phyloP scores from a whole-genome alignment of 2,888 invertebrate genomes.

The Ephialtes manifestator region DNA sequence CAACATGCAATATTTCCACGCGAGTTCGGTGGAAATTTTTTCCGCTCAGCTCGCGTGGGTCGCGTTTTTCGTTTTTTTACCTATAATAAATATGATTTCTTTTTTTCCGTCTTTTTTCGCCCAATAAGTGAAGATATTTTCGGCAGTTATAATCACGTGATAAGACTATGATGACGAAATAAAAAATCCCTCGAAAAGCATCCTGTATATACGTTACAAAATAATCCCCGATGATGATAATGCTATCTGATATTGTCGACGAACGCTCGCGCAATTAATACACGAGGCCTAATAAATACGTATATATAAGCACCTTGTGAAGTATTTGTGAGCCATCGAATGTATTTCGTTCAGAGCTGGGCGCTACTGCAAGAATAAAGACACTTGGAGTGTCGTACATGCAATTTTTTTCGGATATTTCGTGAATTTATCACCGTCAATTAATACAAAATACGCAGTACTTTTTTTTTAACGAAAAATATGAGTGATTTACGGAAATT shows the following conservation, averaged over 20 bases:
- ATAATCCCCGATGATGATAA: conserved; percentile 34
- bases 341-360: conserved; percentile 29
- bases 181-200: conserved; percentile 12
- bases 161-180: conserved; percentile 31
- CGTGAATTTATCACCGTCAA: background rate
- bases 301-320: conserved; percentile 41
- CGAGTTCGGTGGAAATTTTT: background rate
- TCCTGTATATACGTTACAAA: conserved; percentile 26
- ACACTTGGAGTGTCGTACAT: background rate
- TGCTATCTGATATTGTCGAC: conserved; percentile 27
- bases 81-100: conserved; percentile 31
- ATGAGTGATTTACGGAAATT: no score
- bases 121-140: background rate
- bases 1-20: conserved; percentile 50
- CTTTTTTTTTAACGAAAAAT: no score
- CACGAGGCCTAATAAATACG: conserved; percentile 36
- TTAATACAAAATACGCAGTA: background rate
- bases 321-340: conserved; percentile 41
- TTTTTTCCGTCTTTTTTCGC: conserved; percentile 10
- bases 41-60: conserved; percentile 1
- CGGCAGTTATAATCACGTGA: background rate
- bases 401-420: background rate
- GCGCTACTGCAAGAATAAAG: background rate
- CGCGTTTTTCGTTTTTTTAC: conserved; percentile 29
- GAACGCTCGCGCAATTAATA: conserved; percentile 40